Conservation (phyloP, 2,888 invertebrate species). For the Xestoiulus laeticollis region DNA sequence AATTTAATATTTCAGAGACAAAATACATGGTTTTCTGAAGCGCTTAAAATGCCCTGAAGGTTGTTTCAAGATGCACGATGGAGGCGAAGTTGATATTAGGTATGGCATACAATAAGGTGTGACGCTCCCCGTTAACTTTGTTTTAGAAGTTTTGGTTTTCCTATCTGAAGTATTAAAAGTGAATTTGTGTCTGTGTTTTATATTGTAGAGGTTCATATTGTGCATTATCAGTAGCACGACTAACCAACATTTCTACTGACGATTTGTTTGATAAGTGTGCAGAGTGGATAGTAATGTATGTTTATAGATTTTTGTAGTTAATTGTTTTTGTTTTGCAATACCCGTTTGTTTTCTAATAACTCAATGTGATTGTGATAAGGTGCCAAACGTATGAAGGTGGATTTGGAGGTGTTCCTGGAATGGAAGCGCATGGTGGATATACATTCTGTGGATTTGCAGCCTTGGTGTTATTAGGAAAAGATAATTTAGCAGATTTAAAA, state of each 20-base stretch:
- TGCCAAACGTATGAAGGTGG: constrained; percentile 99
- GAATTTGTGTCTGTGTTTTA: neutral
- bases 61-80: constrained; percentile 89
- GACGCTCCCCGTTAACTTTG: neutral
- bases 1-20: constrained; percentile 66
- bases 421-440: constrained; percentile 99
- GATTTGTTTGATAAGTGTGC: constrained; percentile 85
- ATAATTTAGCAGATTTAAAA: constrained; percentile 78
- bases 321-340: neutral
- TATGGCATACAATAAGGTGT: constrained; percentile 55
- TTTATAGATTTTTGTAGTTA: neutral
- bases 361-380: constrained; percentile 63
- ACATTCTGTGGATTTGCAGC: constrained; percentile 96
- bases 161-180: constrained; percentile 39
- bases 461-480: constrained; percentile 80
- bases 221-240: constrained; percentile 87
- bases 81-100: constrained; percentile 89
- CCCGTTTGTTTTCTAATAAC: neutral
- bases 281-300: constrained; percentile 84
- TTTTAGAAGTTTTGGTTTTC: too few relatives aligned
- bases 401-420: constrained; percentile 90
- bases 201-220: constrained; percentile 90
- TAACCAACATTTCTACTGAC: constrained; percentile 80
- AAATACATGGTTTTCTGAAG: constrained; percentile 79
- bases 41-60: constrained; percentile 83